phyloP scores from a whole-genome alignment of 1,140 invertebrate species.

The Philopotamus ludificatus region DNA sequence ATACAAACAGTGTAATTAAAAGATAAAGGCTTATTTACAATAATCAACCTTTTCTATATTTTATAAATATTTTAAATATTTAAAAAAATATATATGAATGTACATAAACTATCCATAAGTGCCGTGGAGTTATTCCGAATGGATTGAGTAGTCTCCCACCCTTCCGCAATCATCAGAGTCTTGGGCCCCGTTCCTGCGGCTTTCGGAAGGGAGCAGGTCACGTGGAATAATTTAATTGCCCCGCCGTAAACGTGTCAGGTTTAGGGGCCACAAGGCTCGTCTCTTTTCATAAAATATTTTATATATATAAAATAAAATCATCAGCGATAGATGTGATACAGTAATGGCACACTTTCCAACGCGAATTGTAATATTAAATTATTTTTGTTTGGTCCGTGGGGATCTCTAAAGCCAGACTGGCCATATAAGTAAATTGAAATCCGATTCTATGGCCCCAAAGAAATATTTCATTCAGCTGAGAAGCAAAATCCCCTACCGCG shows the following conservation, averaged over 20 bases:
- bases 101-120: no score
- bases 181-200: background rate
- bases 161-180: background rate
- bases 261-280: slow-evolving; percentile 6
- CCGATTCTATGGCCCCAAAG: background rate
- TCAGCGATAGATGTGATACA: background rate
- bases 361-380: no score
- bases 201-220: background rate
- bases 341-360: background rate
- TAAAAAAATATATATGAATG: no score
- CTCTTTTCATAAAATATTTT: background rate
- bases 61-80: no score
- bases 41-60: no score
- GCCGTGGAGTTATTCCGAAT: no score
- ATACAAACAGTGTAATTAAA: no score
- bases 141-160: background rate
- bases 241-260: slow-evolving; percentile 12
- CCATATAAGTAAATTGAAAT: background rate
- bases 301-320: background rate
- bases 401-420: no score
- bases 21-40: no score
- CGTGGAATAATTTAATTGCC: slow-evolving; percentile 31
- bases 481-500: background rate
- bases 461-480: background rate
- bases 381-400: no score